Evolutionary conservation across 1,140 invertebrate species (phyloP).

Genomic region (Rhagoletis pomonella): DNA sequence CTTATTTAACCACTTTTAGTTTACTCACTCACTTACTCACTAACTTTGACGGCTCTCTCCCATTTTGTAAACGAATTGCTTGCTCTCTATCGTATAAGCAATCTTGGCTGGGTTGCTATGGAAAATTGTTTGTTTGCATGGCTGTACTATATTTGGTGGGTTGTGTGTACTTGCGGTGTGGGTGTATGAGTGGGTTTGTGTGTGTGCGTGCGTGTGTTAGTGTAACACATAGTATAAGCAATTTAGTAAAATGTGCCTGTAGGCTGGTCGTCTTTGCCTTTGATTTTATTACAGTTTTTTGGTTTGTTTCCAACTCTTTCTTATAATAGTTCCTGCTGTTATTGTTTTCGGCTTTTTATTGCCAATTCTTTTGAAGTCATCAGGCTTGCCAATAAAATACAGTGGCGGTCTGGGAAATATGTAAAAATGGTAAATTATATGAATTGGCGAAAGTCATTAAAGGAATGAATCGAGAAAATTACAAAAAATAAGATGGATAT

Average conservation of each 20-base stretch:
- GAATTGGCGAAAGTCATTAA: neutral
- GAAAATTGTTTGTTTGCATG: neutral
- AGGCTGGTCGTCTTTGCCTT: constrained; percentile 20
- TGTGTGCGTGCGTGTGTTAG: neutral
- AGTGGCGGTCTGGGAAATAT: neutral
- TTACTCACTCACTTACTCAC: constrained; percentile 7
- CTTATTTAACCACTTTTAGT: constrained; percentile 48
- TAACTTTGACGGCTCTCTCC: neutral
- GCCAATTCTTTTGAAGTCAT: neutral
- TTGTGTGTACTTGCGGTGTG: neutral
- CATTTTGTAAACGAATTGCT: neutral
- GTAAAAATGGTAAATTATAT: too few species aligned
- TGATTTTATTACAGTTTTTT: constrained; percentile 35
- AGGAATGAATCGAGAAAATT: neutral
- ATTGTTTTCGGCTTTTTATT: constrained; percentile 43
- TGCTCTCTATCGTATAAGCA: neutral
- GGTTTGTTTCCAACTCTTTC: constrained; percentile 41
- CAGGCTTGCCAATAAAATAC: neutral
- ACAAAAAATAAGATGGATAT: too few species aligned
- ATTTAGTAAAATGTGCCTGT: constrained; percentile 33
- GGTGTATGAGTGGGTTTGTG: neutral
- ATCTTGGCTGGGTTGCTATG: constrained; percentile 8
- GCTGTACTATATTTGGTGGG: neutral
- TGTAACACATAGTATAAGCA: constrained; percentile 22
- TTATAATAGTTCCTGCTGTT: constrained; percentile 46